Conservation (phyloP, 2,888 invertebrate species). For the Philonicus albiceps region DNA sequence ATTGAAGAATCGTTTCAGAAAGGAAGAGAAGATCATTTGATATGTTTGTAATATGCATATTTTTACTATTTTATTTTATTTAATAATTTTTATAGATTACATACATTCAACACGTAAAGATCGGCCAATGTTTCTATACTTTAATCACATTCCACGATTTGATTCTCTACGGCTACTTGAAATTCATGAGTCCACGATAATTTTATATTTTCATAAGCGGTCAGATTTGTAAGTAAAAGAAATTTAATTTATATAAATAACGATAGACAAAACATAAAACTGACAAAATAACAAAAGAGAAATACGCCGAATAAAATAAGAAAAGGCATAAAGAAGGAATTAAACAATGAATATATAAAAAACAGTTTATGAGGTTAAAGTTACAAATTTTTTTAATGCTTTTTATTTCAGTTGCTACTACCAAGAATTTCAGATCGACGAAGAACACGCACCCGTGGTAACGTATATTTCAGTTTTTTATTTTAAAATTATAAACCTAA, state of each 20-base stretch:
- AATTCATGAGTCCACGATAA: slow-evolving; percentile 66
- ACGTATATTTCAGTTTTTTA: neutral
- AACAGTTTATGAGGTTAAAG: too few species aligned
- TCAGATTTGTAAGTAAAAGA: slow-evolving; percentile 62
- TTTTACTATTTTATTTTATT: neutral
- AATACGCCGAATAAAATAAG: too few species aligned
- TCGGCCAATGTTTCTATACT: slow-evolving; percentile 59
- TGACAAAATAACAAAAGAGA: too few species aligned
- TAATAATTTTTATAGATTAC: slow-evolving; percentile 52
- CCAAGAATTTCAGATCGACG: slow-evolving; percentile 46
- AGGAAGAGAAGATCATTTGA: slow-evolving; percentile 75
- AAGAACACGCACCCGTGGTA: neutral
- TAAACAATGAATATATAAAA: too few species aligned
- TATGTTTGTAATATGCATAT: slow-evolving; percentile 52
- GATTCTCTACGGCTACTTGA: slow-evolving; percentile 74
- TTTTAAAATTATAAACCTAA: neutral
- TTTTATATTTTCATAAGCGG: slow-evolving; percentile 68
- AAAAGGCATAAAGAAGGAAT: too few species aligned
- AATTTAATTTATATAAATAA: neutral
- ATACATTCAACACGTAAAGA: slow-evolving; percentile 52
- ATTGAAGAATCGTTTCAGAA: slow-evolving; percentile 70
- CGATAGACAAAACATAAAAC: too few species aligned
- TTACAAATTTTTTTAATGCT: too few species aligned
- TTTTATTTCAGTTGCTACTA: slow-evolving; percentile 49
- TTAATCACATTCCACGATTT: slow-evolving; percentile 66